Base-by-base conservation (phyloP, 1,140 invertebrate species). In the Drosophila setifemur region DNA sequence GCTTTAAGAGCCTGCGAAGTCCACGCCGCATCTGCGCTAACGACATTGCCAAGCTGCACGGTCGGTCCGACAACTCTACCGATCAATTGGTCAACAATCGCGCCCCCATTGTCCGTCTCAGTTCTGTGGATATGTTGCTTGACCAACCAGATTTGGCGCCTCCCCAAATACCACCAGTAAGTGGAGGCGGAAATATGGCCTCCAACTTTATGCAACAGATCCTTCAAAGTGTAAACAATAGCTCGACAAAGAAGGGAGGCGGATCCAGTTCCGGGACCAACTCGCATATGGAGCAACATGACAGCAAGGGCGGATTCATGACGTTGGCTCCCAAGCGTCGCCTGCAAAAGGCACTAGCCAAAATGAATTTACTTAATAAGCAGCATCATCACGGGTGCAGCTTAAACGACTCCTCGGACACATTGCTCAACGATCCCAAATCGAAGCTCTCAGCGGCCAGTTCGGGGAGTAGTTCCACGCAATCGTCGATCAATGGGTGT, bases 321-420 rank as follows among this genome's bases (percentile, higher is more conserved):
- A 97, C 96, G 18, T 91, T 97, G 37, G 96, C 95, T 7, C 95
- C 96, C 14, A 97, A 96, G 81, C 93, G 94, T 50, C 93, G 95
- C 77, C 91, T 98, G 37, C 95, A 96, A 72, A 97, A 96, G 91
- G 96, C 96, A 47, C 92, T 98, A 63, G 95, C 95, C 92, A 98
- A 97, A 91, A 96, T 98, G 93, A 97, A 97, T 89, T 94, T 98
- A 82, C 92, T 97, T 70, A 96, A 96, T 82, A 97, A 97, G 92
- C 96, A 95, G 90, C 57, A 73, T 8, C 82, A 76, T 25, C 47
- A 73, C 14, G 77, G 61, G 4, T 57, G 63, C 55, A 76, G 75
- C 23, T 37, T 88, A 0, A 88, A 88, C 35, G 88, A 89, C 52
- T 81, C 75, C 4, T 70, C 79, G 3, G 88, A 90, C 31, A 66